Evolutionary conservation across 2,113 vertebrate species (phyloP).

Genomic region (Antennarius striatus): DNA sequence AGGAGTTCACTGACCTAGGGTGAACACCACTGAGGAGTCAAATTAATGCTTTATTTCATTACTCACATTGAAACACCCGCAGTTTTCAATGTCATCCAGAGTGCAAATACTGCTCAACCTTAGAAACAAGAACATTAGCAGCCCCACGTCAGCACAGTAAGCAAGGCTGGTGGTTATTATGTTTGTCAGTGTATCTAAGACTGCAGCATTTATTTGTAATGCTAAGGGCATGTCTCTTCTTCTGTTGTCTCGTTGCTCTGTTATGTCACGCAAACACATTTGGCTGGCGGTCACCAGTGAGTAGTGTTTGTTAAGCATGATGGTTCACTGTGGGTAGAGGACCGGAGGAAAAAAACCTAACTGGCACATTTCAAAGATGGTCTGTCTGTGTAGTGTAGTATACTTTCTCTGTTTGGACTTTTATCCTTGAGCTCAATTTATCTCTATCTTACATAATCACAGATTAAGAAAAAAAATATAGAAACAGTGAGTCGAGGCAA

Average conservation of each 20-base stretch:
- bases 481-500: neutral
- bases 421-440: slow-evolving; percentile 44
- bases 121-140: slow-evolving; percentile 8
- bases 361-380: slow-evolving; percentile 22
- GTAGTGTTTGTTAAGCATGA: slow-evolving; percentile 52
- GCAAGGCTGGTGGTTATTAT: slow-evolving; percentile 6
- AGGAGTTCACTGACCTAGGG: slow-evolving; percentile 56
- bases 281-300: slow-evolving; percentile 15
- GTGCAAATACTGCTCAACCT: slow-evolving; percentile 45
- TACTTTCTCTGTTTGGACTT: slow-evolving; percentile 25
- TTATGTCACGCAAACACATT: slow-evolving; percentile 43
- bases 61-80: slow-evolving; percentile 45
- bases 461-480: slow-evolving; percentile 43
- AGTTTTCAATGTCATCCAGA: slow-evolving; percentile 64
- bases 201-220: slow-evolving; percentile 19
- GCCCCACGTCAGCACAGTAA: neutral
- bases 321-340: slow-evolving; percentile 40
- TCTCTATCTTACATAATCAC: slow-evolving; percentile 45
- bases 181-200: neutral
- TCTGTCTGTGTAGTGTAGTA: slow-evolving; percentile 8
- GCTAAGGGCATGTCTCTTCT: slow-evolving; percentile 6
- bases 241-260: slow-evolving; percentile 19
- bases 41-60: slow-evolving; percentile 71
- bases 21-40: slow-evolving; percentile 58
- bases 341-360: slow-evolving; percentile 7